Conservation (phyloP, 2,113 vertebrate species). For the Siphamia tubifer region DNA sequence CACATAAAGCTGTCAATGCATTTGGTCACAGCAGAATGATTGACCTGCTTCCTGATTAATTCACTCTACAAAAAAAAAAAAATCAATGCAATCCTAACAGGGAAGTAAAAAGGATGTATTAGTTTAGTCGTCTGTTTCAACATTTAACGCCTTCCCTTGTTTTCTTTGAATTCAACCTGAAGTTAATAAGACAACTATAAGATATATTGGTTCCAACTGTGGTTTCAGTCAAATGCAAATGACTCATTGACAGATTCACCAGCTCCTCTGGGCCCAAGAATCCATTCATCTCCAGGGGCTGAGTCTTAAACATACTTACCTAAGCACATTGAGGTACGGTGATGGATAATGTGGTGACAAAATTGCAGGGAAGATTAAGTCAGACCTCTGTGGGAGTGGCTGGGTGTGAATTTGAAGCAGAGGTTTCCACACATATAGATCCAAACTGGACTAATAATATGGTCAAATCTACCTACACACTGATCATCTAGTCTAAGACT, state of each 20-base stretch:
- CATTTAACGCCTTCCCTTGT: neutral
- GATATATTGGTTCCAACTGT: neutral
- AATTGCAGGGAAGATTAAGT: neutral
- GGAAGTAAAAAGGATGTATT: neutral
- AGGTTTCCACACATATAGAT: too few species aligned
- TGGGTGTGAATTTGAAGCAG: neutral
- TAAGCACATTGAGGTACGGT: neutral
- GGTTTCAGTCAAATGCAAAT: too few species aligned
- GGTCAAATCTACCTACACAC: too few species aligned
- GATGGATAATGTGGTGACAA: neutral
- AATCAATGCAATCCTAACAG: neutral
- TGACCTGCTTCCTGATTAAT: neutral
- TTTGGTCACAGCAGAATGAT: neutral
- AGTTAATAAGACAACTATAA: neutral
- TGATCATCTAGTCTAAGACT: too few species aligned
- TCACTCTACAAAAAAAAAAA: too few species aligned
- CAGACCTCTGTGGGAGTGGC: too few species aligned
- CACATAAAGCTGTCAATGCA: too few species aligned
- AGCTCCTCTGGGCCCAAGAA: neutral
- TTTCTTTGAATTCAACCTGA: neutral
- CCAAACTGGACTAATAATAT: too few species aligned
- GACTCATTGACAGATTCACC: neutral
- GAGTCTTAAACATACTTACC: neutral
- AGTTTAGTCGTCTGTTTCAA: neutral
- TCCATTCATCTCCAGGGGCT: neutral